phyloP scores from a whole-genome alignment of 2,113 vertebrate genomes.

The Macaca nemestrina region DNA sequence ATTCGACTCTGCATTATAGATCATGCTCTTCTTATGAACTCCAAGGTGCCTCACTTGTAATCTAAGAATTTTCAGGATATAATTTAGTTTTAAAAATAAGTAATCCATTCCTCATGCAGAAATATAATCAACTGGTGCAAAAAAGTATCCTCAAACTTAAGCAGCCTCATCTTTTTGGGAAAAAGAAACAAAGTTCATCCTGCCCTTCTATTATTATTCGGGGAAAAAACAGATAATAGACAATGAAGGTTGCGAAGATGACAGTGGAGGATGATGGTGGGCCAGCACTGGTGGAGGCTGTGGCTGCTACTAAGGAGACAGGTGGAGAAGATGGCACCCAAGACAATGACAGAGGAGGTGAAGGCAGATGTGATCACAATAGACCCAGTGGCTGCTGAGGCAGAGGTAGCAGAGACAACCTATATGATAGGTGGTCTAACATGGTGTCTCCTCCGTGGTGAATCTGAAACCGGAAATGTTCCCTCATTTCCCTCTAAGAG shows the following conservation, averaged over 20 bases:
- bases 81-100: conserved; percentile 12
- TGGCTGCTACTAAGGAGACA: conserved; percentile 3
- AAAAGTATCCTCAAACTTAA: not conserved
- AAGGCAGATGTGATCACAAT: not conserved
- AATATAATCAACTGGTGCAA: not conserved
- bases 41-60: not conserved
- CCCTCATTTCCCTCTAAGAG: no score
- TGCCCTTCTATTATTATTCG: not conserved
- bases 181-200: not conserved
- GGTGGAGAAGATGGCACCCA: not conserved
- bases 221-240: not conserved
- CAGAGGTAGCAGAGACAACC: not conserved
- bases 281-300: not conserved
- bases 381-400: not conserved
- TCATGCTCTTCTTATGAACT: not conserved
- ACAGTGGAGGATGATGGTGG: not conserved
- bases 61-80: not conserved
- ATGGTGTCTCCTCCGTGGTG: not conserved
- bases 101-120: not conserved
- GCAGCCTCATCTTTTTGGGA: not conserved
- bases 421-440: not conserved
- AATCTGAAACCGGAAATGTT: not conserved
- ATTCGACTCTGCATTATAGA: not conserved
- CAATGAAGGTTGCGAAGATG: not conserved
- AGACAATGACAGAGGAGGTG: not conserved